Percentiles rank a stretch among this genome's conserved stretches.
Evolutionary conservation across 37 sponge, comb jelly and placozoan species (phyloP).

Genomic region (Tethya wilhelma): DNA sequence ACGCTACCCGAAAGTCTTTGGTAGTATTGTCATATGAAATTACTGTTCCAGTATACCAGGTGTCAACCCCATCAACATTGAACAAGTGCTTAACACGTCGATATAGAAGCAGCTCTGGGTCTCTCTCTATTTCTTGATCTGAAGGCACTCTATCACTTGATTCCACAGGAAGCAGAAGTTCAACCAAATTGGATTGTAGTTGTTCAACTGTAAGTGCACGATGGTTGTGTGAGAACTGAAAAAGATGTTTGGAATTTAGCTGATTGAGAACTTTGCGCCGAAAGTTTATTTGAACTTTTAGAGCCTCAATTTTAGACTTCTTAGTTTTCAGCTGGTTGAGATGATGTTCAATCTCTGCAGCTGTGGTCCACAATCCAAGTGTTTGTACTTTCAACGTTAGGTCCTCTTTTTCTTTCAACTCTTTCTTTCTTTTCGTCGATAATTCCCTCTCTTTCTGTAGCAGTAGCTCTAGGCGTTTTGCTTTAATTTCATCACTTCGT

Average conservation of each 20-base stretch:
- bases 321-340: slow-evolving; percentile 7
- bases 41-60: no score
- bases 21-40: no score
- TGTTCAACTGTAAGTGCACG: no score
- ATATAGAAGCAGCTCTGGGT: no score
- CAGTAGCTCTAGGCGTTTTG: slow-evolving; percentile 3
- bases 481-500: slow-evolving; percentile 18
- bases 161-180: no score
- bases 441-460: slow-evolving; percentile 1
- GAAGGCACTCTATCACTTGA: no score
- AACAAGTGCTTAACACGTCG: no score
- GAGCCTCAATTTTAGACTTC: slow-evolving; percentile 7
- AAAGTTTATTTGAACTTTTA: slow-evolving; percentile 52
- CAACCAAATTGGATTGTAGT: no score
- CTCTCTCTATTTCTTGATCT: no score
- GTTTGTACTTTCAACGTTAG: slow-evolving; percentile 13
- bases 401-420: slow-evolving; percentile 9
- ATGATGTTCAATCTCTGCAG: neutral
- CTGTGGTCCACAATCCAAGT: slow-evolving; percentile 24
- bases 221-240: no score
- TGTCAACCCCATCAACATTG: no score
- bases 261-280: slow-evolving; percentile 35
- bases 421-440: neutral
- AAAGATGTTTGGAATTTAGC: slow-evolving; percentile 21
- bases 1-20: no score